phyloP scores from a whole-genome alignment of 2,888 invertebrate species.

The Pristionchus maxplancki region DNA sequence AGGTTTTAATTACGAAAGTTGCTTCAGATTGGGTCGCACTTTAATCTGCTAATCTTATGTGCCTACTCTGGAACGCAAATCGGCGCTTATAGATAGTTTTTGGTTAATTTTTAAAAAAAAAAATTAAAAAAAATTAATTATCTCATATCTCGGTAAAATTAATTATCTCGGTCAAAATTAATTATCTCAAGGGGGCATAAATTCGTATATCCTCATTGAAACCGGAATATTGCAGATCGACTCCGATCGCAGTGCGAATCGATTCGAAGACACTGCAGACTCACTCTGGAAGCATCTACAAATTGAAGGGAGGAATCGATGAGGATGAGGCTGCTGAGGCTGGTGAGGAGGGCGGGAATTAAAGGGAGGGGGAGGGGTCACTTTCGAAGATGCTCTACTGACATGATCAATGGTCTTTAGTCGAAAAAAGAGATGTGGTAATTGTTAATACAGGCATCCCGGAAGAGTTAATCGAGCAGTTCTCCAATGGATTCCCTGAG shows the following conservation, averaged over 20 bases:
- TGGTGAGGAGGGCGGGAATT: too few relatives aligned
- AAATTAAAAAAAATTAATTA: neutral
- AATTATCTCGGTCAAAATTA: neutral
- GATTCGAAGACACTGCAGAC: neutral
- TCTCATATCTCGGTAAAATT: neutral
- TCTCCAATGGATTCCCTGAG: slow-evolving; percentile 40
- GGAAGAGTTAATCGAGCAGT: slow-evolving; percentile 6
- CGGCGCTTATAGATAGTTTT: too few relatives aligned
- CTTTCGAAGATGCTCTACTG: too few relatives aligned
- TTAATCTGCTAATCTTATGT: too few relatives aligned
- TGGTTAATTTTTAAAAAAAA: too few relatives aligned
- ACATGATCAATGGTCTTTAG: too few relatives aligned
- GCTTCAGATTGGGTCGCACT: too few relatives aligned
- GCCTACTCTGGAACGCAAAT: too few relatives aligned
- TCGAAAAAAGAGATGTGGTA: too few relatives aligned
- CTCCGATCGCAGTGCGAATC: slow-evolving; percentile 24
- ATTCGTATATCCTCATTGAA: neutral
- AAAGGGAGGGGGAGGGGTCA: too few relatives aligned
- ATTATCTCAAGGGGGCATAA: neutral
- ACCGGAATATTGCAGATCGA: neutral
- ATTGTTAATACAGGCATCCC: neutral
- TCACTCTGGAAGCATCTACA: slow-evolving; percentile 30
- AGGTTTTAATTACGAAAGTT: too few relatives aligned
- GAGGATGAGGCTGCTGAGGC: slow-evolving; percentile 44
- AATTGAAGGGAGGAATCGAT: slow-evolving; percentile 45